Evolutionary conservation across 1,140 invertebrate species (phyloP).

Genomic region (Papilio xuthus): DNA sequence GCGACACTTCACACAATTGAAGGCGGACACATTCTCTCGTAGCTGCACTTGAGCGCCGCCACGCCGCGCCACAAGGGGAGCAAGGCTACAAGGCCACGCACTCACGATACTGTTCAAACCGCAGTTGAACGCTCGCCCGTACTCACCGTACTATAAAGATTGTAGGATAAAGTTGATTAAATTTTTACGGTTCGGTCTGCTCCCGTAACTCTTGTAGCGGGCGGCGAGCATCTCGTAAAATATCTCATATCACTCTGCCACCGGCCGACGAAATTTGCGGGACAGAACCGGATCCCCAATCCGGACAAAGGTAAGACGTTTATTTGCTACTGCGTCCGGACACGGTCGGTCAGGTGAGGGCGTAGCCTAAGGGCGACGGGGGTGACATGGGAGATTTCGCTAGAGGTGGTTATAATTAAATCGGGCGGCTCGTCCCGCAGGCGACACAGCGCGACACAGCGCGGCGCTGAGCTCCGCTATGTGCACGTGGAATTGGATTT

Average conservation of each 20-base stretch:
- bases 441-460: too few relatives aligned
- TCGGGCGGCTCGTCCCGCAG: neutral
- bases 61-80: neutral
- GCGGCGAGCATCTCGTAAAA: neutral
- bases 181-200: too few relatives aligned
- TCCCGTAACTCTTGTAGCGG: too few relatives aligned
- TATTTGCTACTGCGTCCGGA: too few relatives aligned
- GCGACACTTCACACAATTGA: neutral
- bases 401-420: conserved; percentile 4
- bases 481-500: neutral
- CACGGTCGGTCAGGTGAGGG: too few relatives aligned
- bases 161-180: too few relatives aligned
- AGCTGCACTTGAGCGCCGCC: neutral
- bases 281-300: too few relatives aligned
- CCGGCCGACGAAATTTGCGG: too few relatives aligned
- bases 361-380: too few relatives aligned
- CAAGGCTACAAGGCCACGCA: neutral
- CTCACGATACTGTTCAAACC: too few relatives aligned
- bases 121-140: too few relatives aligned
- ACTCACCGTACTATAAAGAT: too few relatives aligned
- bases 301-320: neutral
- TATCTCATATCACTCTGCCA: neutral
- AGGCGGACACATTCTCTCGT: neutral
- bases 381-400: neutral
- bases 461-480: neutral